Evolutionary conservation across 2,888 invertebrate species (phyloP).

Genomic region (Eudasyphora cyanicolor): DNA sequence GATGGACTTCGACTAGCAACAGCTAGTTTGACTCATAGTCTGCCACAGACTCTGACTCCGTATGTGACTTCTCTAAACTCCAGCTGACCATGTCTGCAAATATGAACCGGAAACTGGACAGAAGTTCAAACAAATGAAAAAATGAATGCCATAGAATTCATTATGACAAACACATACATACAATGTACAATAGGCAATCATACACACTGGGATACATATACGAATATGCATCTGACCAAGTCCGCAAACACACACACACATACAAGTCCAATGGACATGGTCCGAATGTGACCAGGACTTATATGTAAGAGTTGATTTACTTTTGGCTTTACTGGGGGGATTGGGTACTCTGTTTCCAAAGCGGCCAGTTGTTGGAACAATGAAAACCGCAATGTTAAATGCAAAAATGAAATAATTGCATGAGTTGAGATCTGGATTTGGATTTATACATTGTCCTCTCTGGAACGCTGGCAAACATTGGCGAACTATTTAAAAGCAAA

Average conservation of each 20-base stretch:
- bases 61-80: slow-evolving; percentile 1
- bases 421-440: not conserved
- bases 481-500: not conserved
- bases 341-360: not conserved
- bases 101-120: slow-evolving; percentile 52
- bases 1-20: slow-evolving; percentile 37
- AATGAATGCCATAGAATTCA: slow-evolving; percentile 31
- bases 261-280: not conserved
- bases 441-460: slow-evolving; percentile 11
- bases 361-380: not conserved
- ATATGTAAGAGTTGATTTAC: not conserved
- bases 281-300: not conserved
- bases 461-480: not conserved
- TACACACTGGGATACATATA: slow-evolving; percentile 14
- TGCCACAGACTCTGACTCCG: not conserved
- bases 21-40: not conserved
- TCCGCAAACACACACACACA: not conserved
- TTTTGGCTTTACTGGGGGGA: not conserved
- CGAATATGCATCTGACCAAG: too few species aligned
- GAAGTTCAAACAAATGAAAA: slow-evolving; percentile 49
- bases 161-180: slow-evolving; percentile 50
- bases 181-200: not conserved
- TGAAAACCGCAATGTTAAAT: not conserved
- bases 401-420: not conserved
- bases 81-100: slow-evolving; percentile 58